These are phyloP conservation scores for Calidris pugnax DNA, from an alignment of 2,113 vertebrate species.

Conservation along the genomic window DNA sequence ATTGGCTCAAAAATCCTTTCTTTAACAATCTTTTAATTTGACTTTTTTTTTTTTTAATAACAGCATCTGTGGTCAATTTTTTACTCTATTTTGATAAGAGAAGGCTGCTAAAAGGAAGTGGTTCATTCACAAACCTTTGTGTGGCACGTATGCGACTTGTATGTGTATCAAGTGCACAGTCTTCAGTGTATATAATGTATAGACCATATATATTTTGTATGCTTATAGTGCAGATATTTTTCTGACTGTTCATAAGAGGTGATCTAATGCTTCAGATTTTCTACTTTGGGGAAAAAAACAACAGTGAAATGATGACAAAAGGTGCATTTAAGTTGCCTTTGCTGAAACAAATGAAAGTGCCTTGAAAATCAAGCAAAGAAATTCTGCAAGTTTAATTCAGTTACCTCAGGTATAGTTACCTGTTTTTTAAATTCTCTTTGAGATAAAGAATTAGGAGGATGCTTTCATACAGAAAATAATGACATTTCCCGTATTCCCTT, in stretches of 20 bases:
- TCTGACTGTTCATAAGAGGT: background rate
- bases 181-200: background rate
- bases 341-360: constrained; percentile 23
- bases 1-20: constrained; percentile 1
- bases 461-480: background rate
- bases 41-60: background rate
- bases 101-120: constrained; percentile 82
- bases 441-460: background rate
- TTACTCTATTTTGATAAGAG: constrained; percentile 62
- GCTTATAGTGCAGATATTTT: background rate
- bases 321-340: background rate
- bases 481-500: background rate
- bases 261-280: background rate
- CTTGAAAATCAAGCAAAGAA: constrained; percentile 17
- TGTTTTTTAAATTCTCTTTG: background rate
- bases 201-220: background rate
- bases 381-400: background rate
- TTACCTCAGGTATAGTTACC: background rate
- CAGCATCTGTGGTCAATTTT: constrained; percentile 20
- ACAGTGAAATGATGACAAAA: background rate
- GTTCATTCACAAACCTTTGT: background rate
- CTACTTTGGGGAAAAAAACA: background rate
- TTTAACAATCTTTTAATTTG: constrained; percentile 26
- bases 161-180: background rate
- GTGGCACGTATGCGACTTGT: background rate